Evolutionary conservation across 2,797 vertebrate genomes (phyloP).

Genomic region (Myotis daubentonii): DNA sequence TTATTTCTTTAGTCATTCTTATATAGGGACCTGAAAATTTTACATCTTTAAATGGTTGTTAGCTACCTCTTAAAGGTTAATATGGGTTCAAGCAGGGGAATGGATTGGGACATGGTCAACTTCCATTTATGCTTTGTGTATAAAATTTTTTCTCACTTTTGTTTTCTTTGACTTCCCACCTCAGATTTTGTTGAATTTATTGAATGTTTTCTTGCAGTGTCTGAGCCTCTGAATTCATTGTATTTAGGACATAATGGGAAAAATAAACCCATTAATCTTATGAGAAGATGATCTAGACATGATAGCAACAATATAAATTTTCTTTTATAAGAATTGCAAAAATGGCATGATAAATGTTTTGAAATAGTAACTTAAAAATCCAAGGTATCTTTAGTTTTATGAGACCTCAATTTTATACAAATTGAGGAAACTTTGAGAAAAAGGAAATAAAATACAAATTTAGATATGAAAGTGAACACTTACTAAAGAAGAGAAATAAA

Average conservation of each 20-base stretch:
- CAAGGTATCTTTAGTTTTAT: neutral
- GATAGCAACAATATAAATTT: neutral
- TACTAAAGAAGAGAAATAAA: conserved; percentile 8
- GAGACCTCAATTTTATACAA: neutral
- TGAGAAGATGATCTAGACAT: neutral
- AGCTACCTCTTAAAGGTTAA: neutral
- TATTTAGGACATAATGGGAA: neutral
- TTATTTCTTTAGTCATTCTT: neutral
- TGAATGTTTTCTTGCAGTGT: neutral
- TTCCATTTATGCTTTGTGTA: neutral
- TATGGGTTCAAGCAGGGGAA: rapidly evolving
- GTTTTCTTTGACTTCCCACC: neutral
- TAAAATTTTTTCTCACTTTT: neutral
- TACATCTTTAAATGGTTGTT: neutral
- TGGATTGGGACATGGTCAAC: neutral
- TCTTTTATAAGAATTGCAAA: neutral
- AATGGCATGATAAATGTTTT: neutral
- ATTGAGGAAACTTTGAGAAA: neutral
- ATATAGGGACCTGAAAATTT: neutral
- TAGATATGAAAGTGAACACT: neutral
- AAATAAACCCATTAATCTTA: neutral
- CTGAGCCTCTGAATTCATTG: neutral
- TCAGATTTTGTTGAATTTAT: conserved; percentile 3
- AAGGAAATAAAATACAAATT: neutral
- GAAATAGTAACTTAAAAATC: neutral